Evolutionary conservation across 1,140 invertebrate species (phyloP), one percentile per base, ranked within the genome.

Genomic region (Bathynomus jamesi): DNA sequence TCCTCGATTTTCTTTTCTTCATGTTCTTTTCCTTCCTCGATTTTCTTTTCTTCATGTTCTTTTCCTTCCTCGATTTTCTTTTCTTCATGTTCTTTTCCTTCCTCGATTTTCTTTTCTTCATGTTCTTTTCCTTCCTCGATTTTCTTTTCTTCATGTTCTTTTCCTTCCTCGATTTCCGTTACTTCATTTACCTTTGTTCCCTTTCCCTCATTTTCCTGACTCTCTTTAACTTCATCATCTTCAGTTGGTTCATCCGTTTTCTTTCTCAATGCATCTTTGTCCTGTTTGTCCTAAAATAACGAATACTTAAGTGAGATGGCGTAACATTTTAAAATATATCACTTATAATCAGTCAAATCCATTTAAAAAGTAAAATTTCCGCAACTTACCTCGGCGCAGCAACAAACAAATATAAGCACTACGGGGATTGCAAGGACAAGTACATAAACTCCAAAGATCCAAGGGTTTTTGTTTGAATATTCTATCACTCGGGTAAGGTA

Each of bases 371-470:
- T 53, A 69, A 28, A 8, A 69, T 7, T 70, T 24, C 4, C 24
- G 27, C 76, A 77, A 79, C 78, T 78, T 79, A 68, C 83, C 82
- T 61, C 66, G 61, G 70, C 70, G 86, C 91, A 95, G 84, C 90
- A 95, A 79, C 89, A 87, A 63, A 87, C 85, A 82, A 93, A 89
- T 75, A 95, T 85, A 76, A 93, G 81, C 74, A 93, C 84, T 74
- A 91, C 85, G 30, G 93, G 88, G 66, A 96, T 81, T 73, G 90
- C 90, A 81, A 91, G 83, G 65, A 89, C 87, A 71, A 96, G 80
- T 77, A 97, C 86, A 82, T 94, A 93, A 13, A 85, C 87, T 66
- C 87, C 91, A 90, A 91, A 96, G 72, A 95, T 85, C 90, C 93
- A 95, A 31, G 96, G 95, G 80, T 94, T 87, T 69, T 93, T 90